Percentiles rank a stretch among this genome's conserved stretches.
Conservation (phyloP, 2,888 invertebrate genomes). For the Rhynchonema sp. region DNA sequence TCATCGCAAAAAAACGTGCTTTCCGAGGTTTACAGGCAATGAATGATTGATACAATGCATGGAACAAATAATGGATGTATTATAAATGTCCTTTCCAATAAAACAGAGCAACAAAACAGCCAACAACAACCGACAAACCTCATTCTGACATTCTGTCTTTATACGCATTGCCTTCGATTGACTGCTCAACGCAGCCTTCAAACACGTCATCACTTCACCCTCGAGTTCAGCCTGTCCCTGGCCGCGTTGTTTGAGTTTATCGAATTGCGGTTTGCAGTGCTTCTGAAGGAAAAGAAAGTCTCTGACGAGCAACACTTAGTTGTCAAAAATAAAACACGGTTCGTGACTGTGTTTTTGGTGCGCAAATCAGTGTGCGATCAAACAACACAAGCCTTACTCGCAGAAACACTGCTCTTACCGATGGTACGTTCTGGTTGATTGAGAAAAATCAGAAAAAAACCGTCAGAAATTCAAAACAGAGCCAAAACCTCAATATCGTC, state of each 20-base stretch:
- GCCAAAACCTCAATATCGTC: constrained; percentile 30
- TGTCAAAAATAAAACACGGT: no score
- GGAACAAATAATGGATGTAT: not conserved
- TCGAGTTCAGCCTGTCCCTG: not conserved
- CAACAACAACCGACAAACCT: not conserved
- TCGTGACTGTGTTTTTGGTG: not conserved
- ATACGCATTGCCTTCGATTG: not conserved
- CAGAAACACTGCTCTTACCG: no score
- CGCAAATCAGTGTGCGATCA: no score
- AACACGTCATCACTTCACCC: not conserved
- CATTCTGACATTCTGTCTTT: not conserved
- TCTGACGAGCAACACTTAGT: not conserved
- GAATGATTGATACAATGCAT: no score
- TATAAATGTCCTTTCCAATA: no score
- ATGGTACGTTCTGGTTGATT: no score
- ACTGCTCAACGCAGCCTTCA: not conserved
- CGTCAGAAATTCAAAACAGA: no score
- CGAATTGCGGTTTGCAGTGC: not conserved
- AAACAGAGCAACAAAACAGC: not conserved
- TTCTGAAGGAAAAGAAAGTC: not conserved
- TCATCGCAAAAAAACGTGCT: no score
- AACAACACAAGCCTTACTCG: no score
- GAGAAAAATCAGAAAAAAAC: no score
- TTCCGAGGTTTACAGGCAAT: no score
- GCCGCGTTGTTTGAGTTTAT: not conserved